Evolutionary conservation across 2,888 invertebrate species (phyloP), one percentile per base, ranked within the genome.

Genomic region (Erebia epiphron): DNA sequence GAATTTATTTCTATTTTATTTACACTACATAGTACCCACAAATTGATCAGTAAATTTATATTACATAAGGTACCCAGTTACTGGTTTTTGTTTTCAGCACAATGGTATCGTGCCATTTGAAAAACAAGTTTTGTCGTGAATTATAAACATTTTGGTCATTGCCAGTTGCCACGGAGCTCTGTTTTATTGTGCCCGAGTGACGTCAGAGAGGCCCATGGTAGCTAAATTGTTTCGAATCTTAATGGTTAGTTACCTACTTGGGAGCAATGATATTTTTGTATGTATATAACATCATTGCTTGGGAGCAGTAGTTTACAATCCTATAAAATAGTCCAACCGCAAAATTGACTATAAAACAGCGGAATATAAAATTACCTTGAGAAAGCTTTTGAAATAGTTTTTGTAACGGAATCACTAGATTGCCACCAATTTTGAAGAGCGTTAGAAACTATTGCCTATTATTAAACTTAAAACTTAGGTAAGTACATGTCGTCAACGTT

Each of bases 171-270:
- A 54, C 61, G 69, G 68, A 43, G 71, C 56, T 66, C 72, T 73
- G 74, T 77, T 78, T 74, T 75, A 76, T 78, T 76, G 72, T 73
- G 67, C 63, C 70, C 62, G 63, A 68, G 54, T 79, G 77, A 79
- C 79, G 80, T 79, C 78, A 80, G 69, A 69, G 74, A 75, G 75
- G 76, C 78, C 75, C 74, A 73, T 70, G 73, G 76, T 72, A 64
- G 78, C 79, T 73, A 78, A 81, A 82, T 83, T 82, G 81, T 83
- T 83, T 80, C 77, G 78, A 79, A 83, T 81, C 83, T 83, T 79
- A 82, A 82, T 81, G 79, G 85, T 86, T 85, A 84, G n/a, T n/a
- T n/a, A n/a, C n/a, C n/a, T n/a, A n/a, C n/a, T n/a, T n/a, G n/a
- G n/a, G n/a, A n/a, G n/a, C n/a, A n/a, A n/a, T n/a, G n/a, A n/a